Evolutionary conservation across 2,888 invertebrate genomes (phyloP).

Genomic region (Tachina lurida): DNA sequence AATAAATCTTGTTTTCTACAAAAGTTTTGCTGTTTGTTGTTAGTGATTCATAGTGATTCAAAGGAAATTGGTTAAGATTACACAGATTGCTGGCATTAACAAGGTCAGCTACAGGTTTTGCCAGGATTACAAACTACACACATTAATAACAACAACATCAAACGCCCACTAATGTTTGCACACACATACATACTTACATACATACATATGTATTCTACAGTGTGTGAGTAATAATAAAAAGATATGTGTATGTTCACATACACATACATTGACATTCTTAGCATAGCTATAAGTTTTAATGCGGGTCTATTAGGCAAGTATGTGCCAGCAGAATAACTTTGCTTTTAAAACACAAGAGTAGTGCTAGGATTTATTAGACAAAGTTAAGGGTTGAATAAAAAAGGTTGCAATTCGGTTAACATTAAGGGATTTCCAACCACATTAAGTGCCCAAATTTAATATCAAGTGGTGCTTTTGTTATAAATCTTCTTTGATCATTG

Average conservation of each 20-base stretch:
- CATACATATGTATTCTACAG: no score
- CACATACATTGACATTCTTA: neutral
- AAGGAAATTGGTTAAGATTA: slow-evolving; percentile 63
- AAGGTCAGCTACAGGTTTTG: slow-evolving; percentile 66
- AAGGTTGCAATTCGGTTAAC: slow-evolving; percentile 12
- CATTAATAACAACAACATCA: slow-evolving; percentile 36
- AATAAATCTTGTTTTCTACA: slow-evolving; percentile 50
- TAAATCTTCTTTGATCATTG: slow-evolving; percentile 57
- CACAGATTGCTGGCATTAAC: slow-evolving; percentile 53
- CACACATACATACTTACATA: neutral
- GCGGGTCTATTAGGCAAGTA: slow-evolving; percentile 22
- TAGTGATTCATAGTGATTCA: slow-evolving; percentile 52
- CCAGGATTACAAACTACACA: slow-evolving; percentile 38
- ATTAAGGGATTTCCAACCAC: slow-evolving; percentile 51
- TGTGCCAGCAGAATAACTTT: slow-evolving; percentile 30
- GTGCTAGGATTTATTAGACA: slow-evolving; percentile 47
- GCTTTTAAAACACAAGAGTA: slow-evolving; percentile 47
- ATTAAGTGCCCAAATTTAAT: slow-evolving; percentile 63
- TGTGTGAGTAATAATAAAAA: neutral
- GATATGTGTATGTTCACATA: neutral
- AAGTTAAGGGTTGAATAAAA: slow-evolving; percentile 45
- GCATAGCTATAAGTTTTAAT: slow-evolving; percentile 15
- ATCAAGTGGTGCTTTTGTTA: slow-evolving; percentile 50
- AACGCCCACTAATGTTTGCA: slow-evolving; percentile 10
- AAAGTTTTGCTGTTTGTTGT: slow-evolving; percentile 23